Evolutionary conservation across 2,113 vertebrate genomes (phyloP).

Genomic region (Oreochromis aureus): DNA sequence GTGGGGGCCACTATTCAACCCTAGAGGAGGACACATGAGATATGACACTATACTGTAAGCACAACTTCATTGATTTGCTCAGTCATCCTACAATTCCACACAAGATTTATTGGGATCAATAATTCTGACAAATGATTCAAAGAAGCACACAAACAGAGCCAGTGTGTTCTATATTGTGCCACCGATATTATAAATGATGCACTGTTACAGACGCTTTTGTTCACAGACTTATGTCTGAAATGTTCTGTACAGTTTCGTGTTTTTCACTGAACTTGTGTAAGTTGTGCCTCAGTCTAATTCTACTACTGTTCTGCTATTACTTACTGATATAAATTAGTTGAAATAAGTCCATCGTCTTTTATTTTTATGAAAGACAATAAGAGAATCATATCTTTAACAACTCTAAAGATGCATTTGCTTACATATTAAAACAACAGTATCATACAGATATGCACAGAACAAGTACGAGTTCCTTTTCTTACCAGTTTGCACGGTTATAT

Average conservation of each 20-base stretch:
- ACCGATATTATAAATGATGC: constrained; percentile 22
- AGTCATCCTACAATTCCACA: constrained; percentile 47
- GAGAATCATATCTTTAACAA: background rate
- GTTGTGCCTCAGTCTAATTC: background rate
- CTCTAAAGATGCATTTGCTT: background rate
- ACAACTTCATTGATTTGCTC: constrained; percentile 69
- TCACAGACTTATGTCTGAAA: background rate
- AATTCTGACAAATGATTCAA: constrained; percentile 48
- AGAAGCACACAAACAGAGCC: constrained; percentile 44
- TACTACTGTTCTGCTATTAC: background rate
- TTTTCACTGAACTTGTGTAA: background rate
- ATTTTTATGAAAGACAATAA: background rate
- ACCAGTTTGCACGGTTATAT: background rate
- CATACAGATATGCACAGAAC: background rate
- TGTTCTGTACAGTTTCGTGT: background rate
- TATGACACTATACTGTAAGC: constrained; percentile 58
- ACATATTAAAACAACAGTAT: background rate
- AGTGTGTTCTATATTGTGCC: constrained; percentile 3
- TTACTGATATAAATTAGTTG: background rate
- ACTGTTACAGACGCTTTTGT: background rate
- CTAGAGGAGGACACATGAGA: constrained; percentile 40
- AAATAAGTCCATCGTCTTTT: background rate
- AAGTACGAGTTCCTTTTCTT: background rate
- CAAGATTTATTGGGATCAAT: constrained; percentile 60
- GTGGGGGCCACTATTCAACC: background rate